Conservation (phyloP, 2,888 invertebrate species). For the Nymphalis urticae region DNA sequence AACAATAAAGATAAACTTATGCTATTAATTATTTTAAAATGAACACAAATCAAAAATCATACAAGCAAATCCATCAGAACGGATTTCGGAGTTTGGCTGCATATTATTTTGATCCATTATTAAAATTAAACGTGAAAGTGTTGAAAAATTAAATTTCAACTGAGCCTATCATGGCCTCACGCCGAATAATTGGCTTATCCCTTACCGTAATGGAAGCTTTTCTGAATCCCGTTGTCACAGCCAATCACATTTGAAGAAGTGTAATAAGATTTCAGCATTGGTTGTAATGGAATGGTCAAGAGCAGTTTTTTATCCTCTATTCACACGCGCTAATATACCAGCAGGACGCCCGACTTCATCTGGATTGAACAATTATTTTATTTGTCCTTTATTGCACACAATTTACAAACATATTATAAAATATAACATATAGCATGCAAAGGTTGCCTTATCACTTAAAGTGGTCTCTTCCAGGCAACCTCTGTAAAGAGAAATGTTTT, state of each 20-base stretch:
- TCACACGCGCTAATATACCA: neutral
- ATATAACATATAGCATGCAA: no score
- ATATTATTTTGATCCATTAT: conserved; percentile 43
- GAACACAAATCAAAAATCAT: neutral
- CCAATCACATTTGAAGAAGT: conserved; percentile 41
- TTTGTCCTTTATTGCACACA: no score
- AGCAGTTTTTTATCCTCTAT: neutral
- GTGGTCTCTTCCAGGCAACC: no score
- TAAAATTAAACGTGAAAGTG: conserved; percentile 43
- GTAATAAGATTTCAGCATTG: conserved; percentile 10
- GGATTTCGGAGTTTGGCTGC: conserved; percentile 22
- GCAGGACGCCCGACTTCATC: no score
- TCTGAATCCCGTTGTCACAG: conserved; percentile 39
- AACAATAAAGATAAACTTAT: neutral
- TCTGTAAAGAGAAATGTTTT: no score
- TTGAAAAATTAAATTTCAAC: conserved; percentile 50
- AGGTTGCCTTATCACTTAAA: no score
- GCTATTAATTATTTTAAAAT: neutral
- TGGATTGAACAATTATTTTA: no score
- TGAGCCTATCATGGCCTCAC: conserved; percentile 44
- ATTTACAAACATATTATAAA: no score
- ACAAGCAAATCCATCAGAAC: neutral
- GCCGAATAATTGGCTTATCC: conserved; percentile 47
- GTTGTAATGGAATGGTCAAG: conserved; percentile 2
- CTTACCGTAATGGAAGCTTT: conserved; percentile 45